Conservation (phyloP, 2,113 vertebrate genomes). For the Oxyruncus cristatus region DNA sequence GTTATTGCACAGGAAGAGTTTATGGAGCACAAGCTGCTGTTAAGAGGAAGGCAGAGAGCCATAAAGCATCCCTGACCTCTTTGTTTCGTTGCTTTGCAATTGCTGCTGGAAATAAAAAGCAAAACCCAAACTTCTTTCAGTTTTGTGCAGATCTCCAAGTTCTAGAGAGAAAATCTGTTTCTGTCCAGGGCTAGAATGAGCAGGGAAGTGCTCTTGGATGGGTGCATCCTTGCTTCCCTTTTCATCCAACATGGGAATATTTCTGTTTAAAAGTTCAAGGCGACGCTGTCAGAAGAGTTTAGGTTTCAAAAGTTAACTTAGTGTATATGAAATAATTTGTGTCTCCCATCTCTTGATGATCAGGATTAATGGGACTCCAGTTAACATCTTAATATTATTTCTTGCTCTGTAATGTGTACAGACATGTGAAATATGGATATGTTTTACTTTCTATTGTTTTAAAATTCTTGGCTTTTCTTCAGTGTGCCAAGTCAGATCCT, state of each 20-base stretch:
- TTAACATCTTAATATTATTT: not conserved
- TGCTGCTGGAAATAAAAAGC: not conserved
- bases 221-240: not conserved
- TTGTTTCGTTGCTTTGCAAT: not conserved
- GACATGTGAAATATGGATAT: not conserved
- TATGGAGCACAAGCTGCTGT: not conserved
- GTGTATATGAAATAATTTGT: not conserved
- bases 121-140: not conserved
- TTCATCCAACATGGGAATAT: not conserved
- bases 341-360: not conserved
- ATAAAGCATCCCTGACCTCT: not conserved
- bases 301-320: not conserved
- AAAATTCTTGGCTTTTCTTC: not conserved
- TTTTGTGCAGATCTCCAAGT: not conserved
- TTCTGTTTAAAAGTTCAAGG: not conserved
- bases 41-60: not conserved
- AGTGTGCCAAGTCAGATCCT: not conserved
- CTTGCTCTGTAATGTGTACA: not conserved
- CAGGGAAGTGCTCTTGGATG: not conserved
- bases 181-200: not conserved
- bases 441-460: conserved; percentile 4
- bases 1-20: not conserved
- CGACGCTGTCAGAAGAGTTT: not conserved
- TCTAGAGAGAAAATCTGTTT: not conserved
- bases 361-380: not conserved